A percentile compares a stretch with the other conserved stretches of the same genome.
phyloP scores from a whole-genome alignment of 2,797 vertebrate genomes.

The Neostethus bicornis region DNA sequence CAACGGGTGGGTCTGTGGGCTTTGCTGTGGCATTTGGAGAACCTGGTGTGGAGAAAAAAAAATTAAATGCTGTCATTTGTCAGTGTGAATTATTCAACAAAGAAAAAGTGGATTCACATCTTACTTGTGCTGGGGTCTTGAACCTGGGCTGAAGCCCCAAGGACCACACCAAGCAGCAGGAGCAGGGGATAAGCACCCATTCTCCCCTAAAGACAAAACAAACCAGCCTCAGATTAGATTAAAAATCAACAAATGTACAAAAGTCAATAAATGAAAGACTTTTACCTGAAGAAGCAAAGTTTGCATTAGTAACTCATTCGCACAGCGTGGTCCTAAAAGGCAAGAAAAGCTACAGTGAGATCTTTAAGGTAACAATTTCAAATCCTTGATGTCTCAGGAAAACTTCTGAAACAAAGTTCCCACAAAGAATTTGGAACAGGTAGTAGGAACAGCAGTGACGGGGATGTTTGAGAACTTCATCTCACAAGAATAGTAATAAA shows the following conservation, averaged over 20 bases:
- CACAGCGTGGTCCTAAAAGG: slow-evolving; percentile 66
- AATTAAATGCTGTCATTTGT: background rate
- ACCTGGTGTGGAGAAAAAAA: slow-evolving; percentile 45
- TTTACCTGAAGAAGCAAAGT: slow-evolving; percentile 76
- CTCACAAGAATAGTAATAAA: background rate
- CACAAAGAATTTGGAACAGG: no score
- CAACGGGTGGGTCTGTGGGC: slow-evolving; percentile 41
- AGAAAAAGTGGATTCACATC: background rate
- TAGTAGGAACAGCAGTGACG: no score
- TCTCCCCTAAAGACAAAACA: slow-evolving; percentile 72
- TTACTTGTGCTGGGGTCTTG: slow-evolving; percentile 59
- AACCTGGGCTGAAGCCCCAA: slow-evolving; percentile 70
- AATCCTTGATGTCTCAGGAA: background rate
- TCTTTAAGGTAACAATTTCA: no score
- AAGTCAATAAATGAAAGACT: slow-evolving; percentile 10
- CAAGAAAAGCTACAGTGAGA: slow-evolving; percentile 12
- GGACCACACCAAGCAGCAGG: slow-evolving; percentile 76
- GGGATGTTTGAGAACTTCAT: no score
- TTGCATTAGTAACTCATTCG: slow-evolving; percentile 84
- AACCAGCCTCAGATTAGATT: no score
- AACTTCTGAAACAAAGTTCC: background rate
- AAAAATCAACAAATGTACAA: slow-evolving; percentile 16
- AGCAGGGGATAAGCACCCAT: slow-evolving; percentile 84
- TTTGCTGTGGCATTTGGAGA: slow-evolving; percentile 53
- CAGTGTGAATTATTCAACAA: background rate